Evolutionary conservation across 2,888 invertebrate species (phyloP), one percentile per base, ranked within the genome.

Genomic region (Phyllotreta cruciferae): DNA sequence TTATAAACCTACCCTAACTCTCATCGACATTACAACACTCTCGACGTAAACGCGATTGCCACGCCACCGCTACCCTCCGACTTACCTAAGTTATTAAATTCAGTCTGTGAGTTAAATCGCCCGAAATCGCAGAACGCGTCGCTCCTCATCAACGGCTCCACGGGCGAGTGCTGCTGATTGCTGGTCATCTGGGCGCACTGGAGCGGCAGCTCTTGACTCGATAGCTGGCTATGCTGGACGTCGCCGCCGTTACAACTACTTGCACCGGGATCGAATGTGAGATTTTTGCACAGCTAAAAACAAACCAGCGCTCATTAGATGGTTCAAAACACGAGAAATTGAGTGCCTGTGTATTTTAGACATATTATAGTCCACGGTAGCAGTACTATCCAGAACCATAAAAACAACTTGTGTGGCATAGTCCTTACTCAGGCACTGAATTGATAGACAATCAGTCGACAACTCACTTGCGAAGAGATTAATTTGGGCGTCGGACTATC

Each of bases 121-220:
- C 87, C 87, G 78, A 88, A 87, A 64, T 88, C 87, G 66, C 93
- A 87, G 68, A 93, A 82, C 66, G 67, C 66, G 52, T 66, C 72
- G 50, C 60, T 88, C 73, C 87, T 85, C 72, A 62, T 60, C 49
- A 47, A 8, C 36, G 39, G 35, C 35, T 42, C 62, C 24, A 65
- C 36, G 2, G 68, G 62, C 13, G 69, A 68, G 13, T 63, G 44
- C 7, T 64, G 64, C 14, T 47, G 63, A 37, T 57, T 63, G 35
- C 35, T 1, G 4, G 60, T 65, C 49, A 63, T 49, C 37, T 64
- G 63, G n/a, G 9, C 47, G 39, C 34, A 50, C 42, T 63, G 44
- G 24, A 38, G 64, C 62, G 44, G 64, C 14, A 8, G 10, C 60
- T 66, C 56, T 56, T 56, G 65, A 47, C 60, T 53, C 38, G 63